A percentile compares a stretch with the other conserved stretches of the same genome.
Conservation (phyloP, 1,140 invertebrate species). For the Thalassaphorura encarpata region DNA sequence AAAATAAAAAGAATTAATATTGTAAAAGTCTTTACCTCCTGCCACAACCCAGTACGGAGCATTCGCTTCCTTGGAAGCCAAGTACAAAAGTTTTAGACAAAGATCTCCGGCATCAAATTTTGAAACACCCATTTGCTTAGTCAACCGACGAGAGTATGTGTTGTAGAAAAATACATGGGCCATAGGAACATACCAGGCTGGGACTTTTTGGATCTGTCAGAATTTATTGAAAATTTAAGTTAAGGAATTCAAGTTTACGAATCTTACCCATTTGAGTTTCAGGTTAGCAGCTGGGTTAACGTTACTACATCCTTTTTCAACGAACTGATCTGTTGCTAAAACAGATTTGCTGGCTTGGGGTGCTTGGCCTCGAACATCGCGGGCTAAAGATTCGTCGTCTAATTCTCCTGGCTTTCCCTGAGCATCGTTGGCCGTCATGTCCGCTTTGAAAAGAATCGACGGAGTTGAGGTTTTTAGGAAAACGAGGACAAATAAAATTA, state of each 20-base stretch:
- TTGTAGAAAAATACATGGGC: not conserved
- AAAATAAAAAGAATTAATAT: too few relatives aligned
- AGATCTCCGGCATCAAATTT: not conserved
- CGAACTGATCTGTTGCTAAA: not conserved
- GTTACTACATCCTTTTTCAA: not conserved
- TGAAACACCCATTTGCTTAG: not conserved
- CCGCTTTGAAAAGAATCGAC: too few relatives aligned
- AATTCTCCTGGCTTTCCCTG: too few relatives aligned
- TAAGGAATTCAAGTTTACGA: too few relatives aligned
- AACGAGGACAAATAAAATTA: too few relatives aligned
- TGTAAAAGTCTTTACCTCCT: too few relatives aligned
- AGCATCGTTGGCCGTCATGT: too few relatives aligned
- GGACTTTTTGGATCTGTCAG: not conserved
- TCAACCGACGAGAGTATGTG: not conserved
- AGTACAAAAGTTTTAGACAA: not conserved
- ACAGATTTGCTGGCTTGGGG: not conserved
- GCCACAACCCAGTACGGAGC: not conserved
- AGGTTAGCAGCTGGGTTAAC: not conserved
- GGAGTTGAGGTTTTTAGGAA: too few relatives aligned
- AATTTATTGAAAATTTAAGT: not conserved
- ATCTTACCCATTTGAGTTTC: not conserved
- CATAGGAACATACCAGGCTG: constrained; percentile 3
- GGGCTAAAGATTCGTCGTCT: too few relatives aligned
- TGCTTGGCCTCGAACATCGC: not conserved
- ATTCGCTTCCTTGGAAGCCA: not conserved